Percentiles rank a stretch among this genome's conserved stretches.
phyloP scores from a whole-genome alignment of 1,140 invertebrate genomes.

The Psix sp. region DNA sequence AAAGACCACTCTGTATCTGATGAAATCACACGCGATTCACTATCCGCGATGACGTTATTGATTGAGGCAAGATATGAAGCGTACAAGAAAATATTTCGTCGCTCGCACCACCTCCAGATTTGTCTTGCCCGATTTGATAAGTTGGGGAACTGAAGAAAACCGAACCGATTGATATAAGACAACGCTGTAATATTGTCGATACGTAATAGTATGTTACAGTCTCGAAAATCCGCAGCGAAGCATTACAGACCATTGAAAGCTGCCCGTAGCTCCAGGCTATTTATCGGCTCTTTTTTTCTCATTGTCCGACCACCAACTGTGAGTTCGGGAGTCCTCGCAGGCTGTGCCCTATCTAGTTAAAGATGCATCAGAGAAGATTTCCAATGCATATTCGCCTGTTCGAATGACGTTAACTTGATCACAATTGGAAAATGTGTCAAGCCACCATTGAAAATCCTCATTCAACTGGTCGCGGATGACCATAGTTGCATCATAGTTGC shows the following conservation, averaged over 20 bases:
- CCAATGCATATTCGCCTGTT: background rate
- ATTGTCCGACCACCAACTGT: constrained; percentile 12
- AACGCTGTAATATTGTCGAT: constrained; percentile 61
- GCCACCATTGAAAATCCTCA: constrained; percentile 1
- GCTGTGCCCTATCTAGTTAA: constrained; percentile 21
- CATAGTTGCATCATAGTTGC: no score
- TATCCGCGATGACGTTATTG: constrained; percentile 43
- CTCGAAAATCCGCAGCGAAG: constrained; percentile 2
- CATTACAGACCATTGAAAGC: constrained; percentile 14
- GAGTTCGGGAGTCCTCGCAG: background rate
- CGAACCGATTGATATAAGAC: constrained; percentile 55
- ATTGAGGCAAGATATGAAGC: constrained; percentile 44
- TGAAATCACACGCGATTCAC: background rate
- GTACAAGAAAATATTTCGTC: constrained; percentile 37
- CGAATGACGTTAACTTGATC: background rate
- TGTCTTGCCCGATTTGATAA: constrained; percentile 17
- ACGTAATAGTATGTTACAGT: constrained; percentile 55
- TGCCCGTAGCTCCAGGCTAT: constrained; percentile 21
- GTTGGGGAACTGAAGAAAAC: constrained; percentile 32
- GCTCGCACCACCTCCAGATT: constrained; percentile 48
- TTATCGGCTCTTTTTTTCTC: constrained; percentile 6
- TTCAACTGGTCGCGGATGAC: no score
- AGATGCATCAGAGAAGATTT: constrained; percentile 32
- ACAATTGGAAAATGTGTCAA: no score
- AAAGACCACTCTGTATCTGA: constrained; percentile 24